Evolutionary conservation across 2,113 vertebrate species (phyloP), one percentile per base, ranked within the genome.

Genomic region (Clarias macrocephalus): DNA sequence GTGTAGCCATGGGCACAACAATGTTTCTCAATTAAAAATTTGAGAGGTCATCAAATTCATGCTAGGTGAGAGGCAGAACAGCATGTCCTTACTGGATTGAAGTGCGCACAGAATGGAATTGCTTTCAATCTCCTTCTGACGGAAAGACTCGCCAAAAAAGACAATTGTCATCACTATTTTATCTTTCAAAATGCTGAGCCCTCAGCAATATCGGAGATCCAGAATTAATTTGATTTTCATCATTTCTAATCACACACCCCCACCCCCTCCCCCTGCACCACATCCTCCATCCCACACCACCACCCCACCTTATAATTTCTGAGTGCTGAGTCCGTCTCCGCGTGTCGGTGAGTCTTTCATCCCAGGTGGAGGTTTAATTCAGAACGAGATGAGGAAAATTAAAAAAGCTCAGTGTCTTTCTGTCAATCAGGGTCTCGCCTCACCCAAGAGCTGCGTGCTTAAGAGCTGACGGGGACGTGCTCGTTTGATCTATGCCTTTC

Each of bases 291-390:
- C 80, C 89, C 84, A 33, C 65, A 48, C 70, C 56, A 59, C 68
- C 57, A 62, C 73, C 59, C 59, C 18, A 62, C 89, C 86, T 92
- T 91, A 91, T 94, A 91, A 93, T 93, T 93, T 90, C 88, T 87
- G 88, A 91, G 89, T 89, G 92, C 88, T 33, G 28, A 79, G 84
- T 93, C 65, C 89, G 87, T 93, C 91, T 88, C 52, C 37, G 60
- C 12, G 7, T 48, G 81, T 83, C 76, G 65, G 85, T 95, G 95
- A 96, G 93, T 91, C 94, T 95, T 95, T 97, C 95, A 96, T 95
- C 95, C 93, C 91, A 94, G 95, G 95, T 95, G 95, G 95, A 96
- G 95, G 96, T 97, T 97, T 97, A 93, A 95, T 94, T 94, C 90
- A 93, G 96, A 95, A 94, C 94, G 91, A 94, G 94, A 91, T 90